phyloP scores from a whole-genome alignment of 2,888 invertebrate species.

The Gasteruption jaculator region DNA sequence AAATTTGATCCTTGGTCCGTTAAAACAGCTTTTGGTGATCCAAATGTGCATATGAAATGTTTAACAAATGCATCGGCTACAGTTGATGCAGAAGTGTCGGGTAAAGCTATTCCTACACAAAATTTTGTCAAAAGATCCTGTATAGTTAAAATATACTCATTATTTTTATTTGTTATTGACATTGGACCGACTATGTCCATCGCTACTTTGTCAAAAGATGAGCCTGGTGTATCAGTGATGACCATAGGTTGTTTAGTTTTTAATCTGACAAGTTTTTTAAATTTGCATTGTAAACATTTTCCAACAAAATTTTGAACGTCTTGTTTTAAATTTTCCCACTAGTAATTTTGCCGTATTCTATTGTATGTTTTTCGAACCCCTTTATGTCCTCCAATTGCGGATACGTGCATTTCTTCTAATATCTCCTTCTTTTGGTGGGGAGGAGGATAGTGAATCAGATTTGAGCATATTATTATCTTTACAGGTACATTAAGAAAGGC shows the following conservation, averaged over 20 bases:
- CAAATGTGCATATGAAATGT: conserved; percentile 17
- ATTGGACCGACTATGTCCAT: conserved; percentile 21
- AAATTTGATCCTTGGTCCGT: conserved; percentile 8
- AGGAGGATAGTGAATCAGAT: conserved; percentile 1
- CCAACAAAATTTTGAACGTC: conserved; percentile 8
- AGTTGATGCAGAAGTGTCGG: not conserved
- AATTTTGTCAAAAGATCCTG: conserved; percentile 2
- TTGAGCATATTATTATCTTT: too few species aligned
- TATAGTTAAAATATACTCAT: conserved; percentile 11
- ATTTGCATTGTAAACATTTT: conserved; percentile 7
- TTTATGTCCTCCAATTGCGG: too few species aligned
- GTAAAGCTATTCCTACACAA: not conserved
- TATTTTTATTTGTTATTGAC: conserved; percentile 15
- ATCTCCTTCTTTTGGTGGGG: conserved; percentile 7
- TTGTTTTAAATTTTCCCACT: conserved; percentile 7
- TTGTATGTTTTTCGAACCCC: too few species aligned
- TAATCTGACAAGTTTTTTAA: conserved; percentile 10
- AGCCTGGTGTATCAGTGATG: conserved; percentile 6
- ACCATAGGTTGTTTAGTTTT: conserved; percentile 11
- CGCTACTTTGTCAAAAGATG: conserved; percentile 7
- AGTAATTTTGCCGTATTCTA: conserved; percentile 8
- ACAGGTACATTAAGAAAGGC: too few species aligned
- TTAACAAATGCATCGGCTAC: conserved; percentile 22
- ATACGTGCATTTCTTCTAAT: too few species aligned
- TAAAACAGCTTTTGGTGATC: not conserved